phyloP scores from a whole-genome alignment of 2,888 invertebrate genomes.

The Stenchaetothrips biformis region DNA sequence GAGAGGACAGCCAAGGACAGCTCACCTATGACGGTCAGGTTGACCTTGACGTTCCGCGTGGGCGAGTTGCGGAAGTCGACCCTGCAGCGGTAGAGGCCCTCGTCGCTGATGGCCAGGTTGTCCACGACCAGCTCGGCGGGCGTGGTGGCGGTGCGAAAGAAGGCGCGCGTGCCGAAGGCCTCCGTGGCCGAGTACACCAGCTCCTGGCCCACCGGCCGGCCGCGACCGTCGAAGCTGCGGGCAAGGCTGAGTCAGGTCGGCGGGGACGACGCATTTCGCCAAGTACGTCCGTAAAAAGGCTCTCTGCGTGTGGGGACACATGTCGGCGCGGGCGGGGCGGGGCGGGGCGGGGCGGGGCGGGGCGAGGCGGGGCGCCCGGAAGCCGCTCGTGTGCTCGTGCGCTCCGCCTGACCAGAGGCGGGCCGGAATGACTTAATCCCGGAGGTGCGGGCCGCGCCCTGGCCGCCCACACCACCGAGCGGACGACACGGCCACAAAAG shows the following conservation, averaged over 20 bases:
- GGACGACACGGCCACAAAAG: too few species aligned
- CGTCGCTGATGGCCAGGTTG: constrained; percentile 47
- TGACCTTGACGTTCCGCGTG: constrained; percentile 51
- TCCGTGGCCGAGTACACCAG: constrained; percentile 56
- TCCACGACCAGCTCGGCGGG: constrained; percentile 55
- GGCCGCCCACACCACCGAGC: too few species aligned
- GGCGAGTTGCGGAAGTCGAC: constrained; percentile 53
- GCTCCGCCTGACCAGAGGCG: too few species aligned
- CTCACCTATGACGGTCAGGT: constrained; percentile 53
- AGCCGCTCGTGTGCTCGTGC: background rate
- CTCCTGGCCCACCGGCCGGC: constrained; percentile 52
- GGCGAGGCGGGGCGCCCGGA: background rate
- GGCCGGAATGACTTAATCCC: too few species aligned
- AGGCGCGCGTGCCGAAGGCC: constrained; percentile 55
- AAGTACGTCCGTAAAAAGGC: too few species aligned
- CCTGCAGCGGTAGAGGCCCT: constrained; percentile 51
- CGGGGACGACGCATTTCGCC: too few species aligned
- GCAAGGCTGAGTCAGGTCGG: background rate
- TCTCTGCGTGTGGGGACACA: too few species aligned
- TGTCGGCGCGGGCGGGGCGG: background rate
- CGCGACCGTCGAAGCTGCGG: constrained; percentile 56
- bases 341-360: background rate
- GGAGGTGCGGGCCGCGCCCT: too few species aligned
- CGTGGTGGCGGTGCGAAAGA: constrained; percentile 52
- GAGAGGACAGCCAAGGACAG: constrained; percentile 22